phyloP scores from a whole-genome alignment of 2,113 vertebrate genomes.

The Picathartes gymnocephalus region DNA sequence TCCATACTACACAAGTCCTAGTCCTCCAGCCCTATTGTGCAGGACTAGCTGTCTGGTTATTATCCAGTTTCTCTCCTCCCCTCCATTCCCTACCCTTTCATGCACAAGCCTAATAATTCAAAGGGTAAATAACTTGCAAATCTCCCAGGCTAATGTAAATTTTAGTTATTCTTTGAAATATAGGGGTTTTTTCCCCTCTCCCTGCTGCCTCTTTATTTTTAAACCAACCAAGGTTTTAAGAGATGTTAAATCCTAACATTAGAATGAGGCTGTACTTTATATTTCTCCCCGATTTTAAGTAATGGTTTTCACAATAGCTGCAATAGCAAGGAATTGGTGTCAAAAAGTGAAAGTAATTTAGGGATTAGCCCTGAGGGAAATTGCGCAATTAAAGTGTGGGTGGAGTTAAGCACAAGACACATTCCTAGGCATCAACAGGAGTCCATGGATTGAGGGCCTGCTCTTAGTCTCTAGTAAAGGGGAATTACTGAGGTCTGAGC shows the following conservation, averaged over 20 bases:
- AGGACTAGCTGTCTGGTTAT: background rate
- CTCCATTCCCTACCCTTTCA: background rate
- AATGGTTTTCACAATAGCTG: background rate
- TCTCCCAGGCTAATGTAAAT: background rate
- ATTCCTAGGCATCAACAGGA: background rate
- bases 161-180: background rate
- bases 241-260: background rate
- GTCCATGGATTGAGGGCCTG: background rate
- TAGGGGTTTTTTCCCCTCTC: accelerated
- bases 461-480: background rate
- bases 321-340: background rate
- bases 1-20: accelerated
- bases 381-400: background rate
- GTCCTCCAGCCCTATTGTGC: background rate
- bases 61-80: background rate
- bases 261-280: background rate
- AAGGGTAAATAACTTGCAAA: background rate
- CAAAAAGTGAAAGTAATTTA: constrained; percentile 24
- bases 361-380: background rate
- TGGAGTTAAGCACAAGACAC: background rate
- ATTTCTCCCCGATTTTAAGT: background rate
- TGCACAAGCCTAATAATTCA: background rate
- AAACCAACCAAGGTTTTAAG: background rate
- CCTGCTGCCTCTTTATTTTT: background rate
- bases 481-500: background rate